A percentile compares a stretch with the other conserved stretches of the same genome.
phyloP scores from a whole-genome alignment of 1,140 invertebrate genomes.

The Anagrus nilaparvatae region DNA sequence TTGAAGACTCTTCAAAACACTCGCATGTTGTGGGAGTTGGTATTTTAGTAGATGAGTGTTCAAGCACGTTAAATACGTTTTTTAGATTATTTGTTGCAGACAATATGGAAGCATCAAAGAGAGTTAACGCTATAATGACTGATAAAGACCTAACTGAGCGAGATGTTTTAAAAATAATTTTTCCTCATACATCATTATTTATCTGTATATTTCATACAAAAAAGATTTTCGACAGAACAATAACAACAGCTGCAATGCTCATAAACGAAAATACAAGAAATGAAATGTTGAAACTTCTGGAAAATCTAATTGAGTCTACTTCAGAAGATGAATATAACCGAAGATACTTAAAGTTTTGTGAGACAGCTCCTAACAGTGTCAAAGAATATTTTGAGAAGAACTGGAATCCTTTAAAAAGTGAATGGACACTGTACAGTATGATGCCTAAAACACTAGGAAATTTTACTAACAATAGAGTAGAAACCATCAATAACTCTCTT shows the following conservation, averaged over 20 bases:
- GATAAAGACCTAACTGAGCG: constrained; percentile 14
- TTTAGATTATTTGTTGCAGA: constrained; percentile 7
- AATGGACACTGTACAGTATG: constrained; percentile 7
- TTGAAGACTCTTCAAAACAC: constrained; percentile 12
- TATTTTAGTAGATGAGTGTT: constrained; percentile 8
- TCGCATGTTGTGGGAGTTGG: constrained; percentile 5
- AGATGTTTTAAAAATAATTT: constrained; percentile 10
- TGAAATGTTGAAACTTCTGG: not conserved
- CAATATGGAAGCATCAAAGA: constrained; percentile 2
- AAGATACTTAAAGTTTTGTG: not conserved
- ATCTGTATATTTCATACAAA: constrained; percentile 13
- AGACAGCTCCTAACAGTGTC: not conserved
- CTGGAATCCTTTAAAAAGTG: constrained; percentile 2
- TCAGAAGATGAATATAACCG: constrained; percentile 5
- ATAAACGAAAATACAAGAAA: not conserved
- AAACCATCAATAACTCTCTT: constrained; percentile 7
- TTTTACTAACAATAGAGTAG: constrained; percentile 8
- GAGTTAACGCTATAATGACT: constrained; percentile 12
- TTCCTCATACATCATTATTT: constrained; percentile 7
- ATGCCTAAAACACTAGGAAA: constrained; percentile 4
- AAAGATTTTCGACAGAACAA: constrained; percentile 8
- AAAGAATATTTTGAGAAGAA: constrained; percentile 12
- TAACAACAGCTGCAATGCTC: constrained; percentile 5
- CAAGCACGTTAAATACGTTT: not conserved
- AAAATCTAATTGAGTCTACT: constrained; percentile 3